Evolutionary conservation across 2,113 vertebrate genomes (phyloP), one percentile per base, ranked within the genome.

Genomic region (Lasiurus cinereus): DNA sequence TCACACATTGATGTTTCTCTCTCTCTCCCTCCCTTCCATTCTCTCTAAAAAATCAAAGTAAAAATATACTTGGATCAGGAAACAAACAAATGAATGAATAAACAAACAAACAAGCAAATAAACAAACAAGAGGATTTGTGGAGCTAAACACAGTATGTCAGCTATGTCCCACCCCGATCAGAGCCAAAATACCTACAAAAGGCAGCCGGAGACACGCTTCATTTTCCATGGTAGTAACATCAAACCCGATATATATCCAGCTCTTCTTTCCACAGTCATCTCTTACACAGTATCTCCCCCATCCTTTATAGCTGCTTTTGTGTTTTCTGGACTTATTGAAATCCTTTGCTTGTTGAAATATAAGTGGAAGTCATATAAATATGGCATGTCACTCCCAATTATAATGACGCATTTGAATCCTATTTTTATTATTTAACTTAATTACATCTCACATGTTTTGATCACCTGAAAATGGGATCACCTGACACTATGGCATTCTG

Each of bases 391-490:
- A 83, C 82, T 83, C 11, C 43, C 79, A 85, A 69, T 82, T 69
- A 52, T 52, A 95, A 83, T 91, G 29, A 89, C 83, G 52, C 52
- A 89, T 86, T 74, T 83, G 50, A 91, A 94, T 72, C 29, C 36
- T 66, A 79, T 83, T 91, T 90, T 39, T 91, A 72, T 66, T 62
- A 90, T 72, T 62, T 62, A 92, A 4, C 36, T 56, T 90, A 50
- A 15, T 52, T 64, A 82, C 46, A 96, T 88, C 29, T 91, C 86
- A 93, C 78, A 89, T 86, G 95, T 94, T 62, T 88, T 92, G 24
- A 33, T 56, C 22, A 74, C 31, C 39, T 91, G n/a, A 62, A 88
- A 93, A 86, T 76, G 46, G 21, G 14, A 83, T 95, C 69, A 43
- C 16, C 48, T 74, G 85, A 82, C 3, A n/a, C 1, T 10, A 43